Percentiles rank a stretch among this genome's conserved stretches.
Conservation (phyloP, 2,888 invertebrate genomes). For the Drosophila glabriapex region DNA sequence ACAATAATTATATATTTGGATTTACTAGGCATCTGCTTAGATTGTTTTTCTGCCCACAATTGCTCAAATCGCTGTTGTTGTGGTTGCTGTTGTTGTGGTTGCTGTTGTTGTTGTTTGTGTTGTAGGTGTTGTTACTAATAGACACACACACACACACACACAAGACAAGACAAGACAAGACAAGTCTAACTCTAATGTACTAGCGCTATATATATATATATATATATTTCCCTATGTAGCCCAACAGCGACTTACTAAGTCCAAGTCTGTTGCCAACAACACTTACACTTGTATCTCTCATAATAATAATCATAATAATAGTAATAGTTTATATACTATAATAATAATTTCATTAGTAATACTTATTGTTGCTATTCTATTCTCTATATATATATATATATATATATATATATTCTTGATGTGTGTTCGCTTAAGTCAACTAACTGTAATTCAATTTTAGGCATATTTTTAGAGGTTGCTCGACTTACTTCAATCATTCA, state of each 20-base stretch:
- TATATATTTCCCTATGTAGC: constrained; percentile 56
- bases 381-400: constrained; percentile 11
- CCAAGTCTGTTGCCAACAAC: constrained; percentile 47
- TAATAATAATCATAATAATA: constrained; percentile 42
- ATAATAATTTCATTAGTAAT: constrained; percentile 65
- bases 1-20: constrained; percentile 59
- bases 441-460: constrained; percentile 34
- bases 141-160: constrained; percentile 11
- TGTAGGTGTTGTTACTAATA: not conserved
- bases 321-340: constrained; percentile 28
- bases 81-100: not conserved
- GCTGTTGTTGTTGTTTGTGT: not conserved
- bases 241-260: constrained; percentile 32
- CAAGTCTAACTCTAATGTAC: constrained; percentile 30
- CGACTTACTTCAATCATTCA: constrained; percentile 37
- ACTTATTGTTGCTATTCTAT: constrained; percentile 56
- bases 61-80: not conserved
- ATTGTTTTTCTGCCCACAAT: constrained; percentile 34
- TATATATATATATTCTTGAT: constrained; percentile 41
- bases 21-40: constrained; percentile 56
- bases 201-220: constrained; percentile 25
- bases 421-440: constrained; percentile 40
- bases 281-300: constrained; percentile 26
- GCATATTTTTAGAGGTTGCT: constrained; percentile 63
- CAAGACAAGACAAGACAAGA: not conserved